Evolutionary conservation across 2,113 vertebrate genomes (phyloP), one percentile per base, ranked within the genome.

Genomic region (Strigops habroptila): DNA sequence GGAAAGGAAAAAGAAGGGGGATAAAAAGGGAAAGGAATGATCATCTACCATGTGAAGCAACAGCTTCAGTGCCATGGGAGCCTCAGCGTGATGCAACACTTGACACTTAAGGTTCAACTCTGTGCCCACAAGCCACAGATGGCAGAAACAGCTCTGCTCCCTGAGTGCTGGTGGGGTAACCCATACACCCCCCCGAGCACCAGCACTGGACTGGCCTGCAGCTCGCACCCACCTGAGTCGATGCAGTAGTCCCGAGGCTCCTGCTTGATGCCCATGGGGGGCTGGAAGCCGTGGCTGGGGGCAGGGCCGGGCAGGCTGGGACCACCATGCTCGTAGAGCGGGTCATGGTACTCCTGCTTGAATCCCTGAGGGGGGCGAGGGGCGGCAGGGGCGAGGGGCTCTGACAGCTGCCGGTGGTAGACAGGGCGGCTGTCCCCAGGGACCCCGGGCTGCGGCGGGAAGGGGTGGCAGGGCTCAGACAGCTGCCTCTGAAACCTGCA

Each of bases 161-260:
- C 8, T 2, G 5, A 6, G 19, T 4, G 33, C 12, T 16, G 1
- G 57, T 11, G 53, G 17, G 5, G 62, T 15, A 6, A 73, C 59
- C 43, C 7, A 1, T 6, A 12, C 18, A 3, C n/a, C 0, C 35
- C 17, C 13, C 31, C 1, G 2, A 22, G 17, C 3, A 2, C 39
- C 3, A 2, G 83, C 31, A 16, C 18, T 46, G 14, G 1, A 27
- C 48, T n/a, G 11, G 9, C 8, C 25, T 70, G n/a, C 5, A 1
- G 3, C 43, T 14, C 9, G 0, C 28, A 94, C 99, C 97, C 88
- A 99, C 99, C 99, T 97, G 99, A 99, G 96, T 99, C 99, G 14
- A 99, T 98, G 98, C 99, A 99, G 97, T 98, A 99, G 97, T 99
- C 99, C 28, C 98, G 97, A 30, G 99, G 99, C 97, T 99, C 99